Base-by-base conservation (phyloP, 2,113 vertebrate genomes). In the Hippocampus barbouri region DNA sequence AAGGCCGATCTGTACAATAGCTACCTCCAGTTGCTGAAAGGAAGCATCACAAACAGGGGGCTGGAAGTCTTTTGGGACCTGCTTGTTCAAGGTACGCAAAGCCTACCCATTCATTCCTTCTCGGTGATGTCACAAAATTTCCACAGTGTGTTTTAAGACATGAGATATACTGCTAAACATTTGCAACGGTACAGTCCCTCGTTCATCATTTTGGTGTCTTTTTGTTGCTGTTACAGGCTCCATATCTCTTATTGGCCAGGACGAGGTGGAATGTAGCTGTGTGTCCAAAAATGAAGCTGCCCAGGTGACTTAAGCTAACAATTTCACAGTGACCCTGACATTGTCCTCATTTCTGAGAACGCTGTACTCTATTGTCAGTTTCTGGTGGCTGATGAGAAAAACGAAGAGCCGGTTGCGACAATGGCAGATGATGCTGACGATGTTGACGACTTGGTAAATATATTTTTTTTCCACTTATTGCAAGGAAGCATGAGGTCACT, bases 41-140 rank as follows among this genome's bases (percentile, higher is more conserved):
- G 90, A 69, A 95, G 92, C 84, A 86, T 94, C 76, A 91, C 94
- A 76, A 88, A 88, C 69, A 91, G 93, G 82, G 89, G 89, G 41
- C 90, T 98, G 53, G 87, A 91, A 83, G 94, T 95, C 78, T 98
- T 99, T 91, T 99, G 97, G 97, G 93, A 96, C 66, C 92, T 97
- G 73, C 77, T 98, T 15, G 60, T 93, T 75, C 94, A 96, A 91
- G 96, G 97, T 98, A 88, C 30, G 80, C 69, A 78, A 62, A 76
- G 61, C 77, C 49, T 79, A 81, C 73, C 87, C 60, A 69, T 56
- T 64, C 79, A 54, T 79, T 68, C 68, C 71, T 18, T n/a, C 1
- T 16, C 12, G 34, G 10, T 40, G 20, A 54, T 40, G 21, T 57
- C 20, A 23, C 27, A 69, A 25, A 25, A 69, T 56, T 56, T 38